phyloP scores from a whole-genome alignment of 1,140 invertebrate species.

The Piezodorus guildinii region DNA sequence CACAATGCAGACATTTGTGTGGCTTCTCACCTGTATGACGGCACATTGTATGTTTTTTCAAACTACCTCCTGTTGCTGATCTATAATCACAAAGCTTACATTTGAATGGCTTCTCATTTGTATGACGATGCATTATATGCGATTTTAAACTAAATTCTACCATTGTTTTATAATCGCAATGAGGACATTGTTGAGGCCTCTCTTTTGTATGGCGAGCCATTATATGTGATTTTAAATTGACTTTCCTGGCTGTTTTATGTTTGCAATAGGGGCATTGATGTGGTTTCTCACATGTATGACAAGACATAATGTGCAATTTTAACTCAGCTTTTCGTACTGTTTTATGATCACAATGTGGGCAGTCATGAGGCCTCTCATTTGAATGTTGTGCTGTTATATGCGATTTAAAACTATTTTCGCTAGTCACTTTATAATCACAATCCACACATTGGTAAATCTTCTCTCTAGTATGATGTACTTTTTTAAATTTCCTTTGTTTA shows the following conservation, averaged over 20 bases:
- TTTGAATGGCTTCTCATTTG: not conserved
- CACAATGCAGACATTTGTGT: no score
- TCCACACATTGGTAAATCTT: not conserved
- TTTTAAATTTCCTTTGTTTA: no score
- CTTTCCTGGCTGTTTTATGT: no score
- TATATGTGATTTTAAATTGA: no score
- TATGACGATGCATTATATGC: not conserved
- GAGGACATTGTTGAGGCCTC: not conserved
- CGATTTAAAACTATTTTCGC: not conserved
- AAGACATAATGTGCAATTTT: not conserved
- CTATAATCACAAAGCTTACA: not conserved
- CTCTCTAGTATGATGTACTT: not conserved
- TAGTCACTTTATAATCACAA: not conserved
- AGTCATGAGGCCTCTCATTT: not conserved
- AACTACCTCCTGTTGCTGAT: not conserved
- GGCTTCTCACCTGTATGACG: no score
- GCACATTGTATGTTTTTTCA: not conserved
- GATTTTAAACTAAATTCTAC: not conserved
- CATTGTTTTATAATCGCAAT: not conserved
- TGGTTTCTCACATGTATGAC: no score
- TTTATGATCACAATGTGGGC: not conserved
- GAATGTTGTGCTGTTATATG: not conserved
- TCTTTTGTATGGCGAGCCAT: not conserved
- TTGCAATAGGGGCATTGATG: no score
- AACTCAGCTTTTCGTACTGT: not conserved